Evolutionary conservation across 2,113 vertebrate genomes (phyloP).

Genomic region (Lepus americanus): DNA sequence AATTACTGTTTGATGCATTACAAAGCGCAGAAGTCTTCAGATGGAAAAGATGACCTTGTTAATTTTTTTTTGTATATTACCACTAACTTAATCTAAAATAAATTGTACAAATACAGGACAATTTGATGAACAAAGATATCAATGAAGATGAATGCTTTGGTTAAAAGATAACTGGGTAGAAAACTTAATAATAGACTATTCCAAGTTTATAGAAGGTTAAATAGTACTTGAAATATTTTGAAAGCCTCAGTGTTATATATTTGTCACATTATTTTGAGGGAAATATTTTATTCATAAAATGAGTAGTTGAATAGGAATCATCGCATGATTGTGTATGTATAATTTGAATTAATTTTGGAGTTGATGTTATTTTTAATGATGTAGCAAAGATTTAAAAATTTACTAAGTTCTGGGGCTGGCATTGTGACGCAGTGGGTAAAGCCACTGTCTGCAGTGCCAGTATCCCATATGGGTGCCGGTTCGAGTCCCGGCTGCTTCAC

Average conservation of each 20-base stretch:
- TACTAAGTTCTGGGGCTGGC: not conserved
- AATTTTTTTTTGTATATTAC: not conserved
- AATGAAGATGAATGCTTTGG: not conserved
- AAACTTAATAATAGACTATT: not conserved
- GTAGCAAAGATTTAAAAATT: not conserved
- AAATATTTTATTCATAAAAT: conserved; percentile 31
- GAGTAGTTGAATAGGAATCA: not conserved
- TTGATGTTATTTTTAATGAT: conserved; percentile 2
- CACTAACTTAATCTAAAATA: not conserved
- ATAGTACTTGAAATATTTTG: conserved; percentile 33
- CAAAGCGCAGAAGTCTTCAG: conserved; percentile 63
- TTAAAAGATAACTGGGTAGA: not conserved
- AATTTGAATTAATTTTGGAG: not conserved
- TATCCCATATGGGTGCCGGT: no score
- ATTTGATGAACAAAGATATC: not conserved
- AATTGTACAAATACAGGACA: not conserved
- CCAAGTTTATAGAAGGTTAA: conserved; percentile 6
- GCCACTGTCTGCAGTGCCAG: no score
- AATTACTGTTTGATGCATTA: conserved; percentile 62
- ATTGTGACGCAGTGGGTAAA: no score
- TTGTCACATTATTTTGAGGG: not conserved
- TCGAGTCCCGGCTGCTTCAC: no score
- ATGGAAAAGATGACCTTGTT: conserved; percentile 66
- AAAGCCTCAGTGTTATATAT: not conserved
- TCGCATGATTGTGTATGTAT: not conserved